Conservation (phyloP, 1,140 invertebrate species). For the Hormaphis cornu region DNA sequence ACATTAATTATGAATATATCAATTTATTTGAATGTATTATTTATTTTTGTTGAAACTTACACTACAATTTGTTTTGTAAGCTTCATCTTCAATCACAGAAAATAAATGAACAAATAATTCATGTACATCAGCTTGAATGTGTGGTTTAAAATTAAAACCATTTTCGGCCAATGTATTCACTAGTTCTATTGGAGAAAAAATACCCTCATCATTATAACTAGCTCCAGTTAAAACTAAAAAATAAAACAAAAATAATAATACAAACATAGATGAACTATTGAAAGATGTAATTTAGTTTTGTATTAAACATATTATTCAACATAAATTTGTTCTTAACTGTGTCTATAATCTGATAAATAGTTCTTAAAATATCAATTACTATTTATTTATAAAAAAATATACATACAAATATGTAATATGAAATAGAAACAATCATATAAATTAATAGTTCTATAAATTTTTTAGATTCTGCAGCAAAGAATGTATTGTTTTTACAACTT, state of each 20-base stretch:
- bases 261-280: too few relatives aligned
- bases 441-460: too few relatives aligned
- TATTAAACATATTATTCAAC: too few relatives aligned
- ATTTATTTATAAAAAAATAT: too few relatives aligned
- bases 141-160: slow-evolving; percentile 68
- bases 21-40: not conserved
- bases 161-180: slow-evolving; percentile 61
- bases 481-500: too few relatives aligned
- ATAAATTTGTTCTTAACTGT: too few relatives aligned
- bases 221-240: slow-evolving; percentile 63
- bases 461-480: too few relatives aligned
- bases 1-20: not conserved
- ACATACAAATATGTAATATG: too few relatives aligned
- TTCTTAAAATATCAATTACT: too few relatives aligned
- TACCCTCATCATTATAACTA: slow-evolving; percentile 54
- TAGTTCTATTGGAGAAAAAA: slow-evolving; percentile 61
- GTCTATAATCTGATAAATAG: too few relatives aligned
- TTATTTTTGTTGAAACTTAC: not conserved
- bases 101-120: slow-evolving; percentile 80
- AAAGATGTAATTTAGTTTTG: too few relatives aligned
- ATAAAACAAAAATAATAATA: slow-evolving; percentile 25
- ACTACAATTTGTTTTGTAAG: slow-evolving; percentile 44
- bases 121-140: slow-evolving; percentile 87
- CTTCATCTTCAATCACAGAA: slow-evolving; percentile 77
- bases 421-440: too few relatives aligned